Evolutionary conservation across 2,113 vertebrate species (phyloP).

Genomic region (Echinops telfairi): DNA sequence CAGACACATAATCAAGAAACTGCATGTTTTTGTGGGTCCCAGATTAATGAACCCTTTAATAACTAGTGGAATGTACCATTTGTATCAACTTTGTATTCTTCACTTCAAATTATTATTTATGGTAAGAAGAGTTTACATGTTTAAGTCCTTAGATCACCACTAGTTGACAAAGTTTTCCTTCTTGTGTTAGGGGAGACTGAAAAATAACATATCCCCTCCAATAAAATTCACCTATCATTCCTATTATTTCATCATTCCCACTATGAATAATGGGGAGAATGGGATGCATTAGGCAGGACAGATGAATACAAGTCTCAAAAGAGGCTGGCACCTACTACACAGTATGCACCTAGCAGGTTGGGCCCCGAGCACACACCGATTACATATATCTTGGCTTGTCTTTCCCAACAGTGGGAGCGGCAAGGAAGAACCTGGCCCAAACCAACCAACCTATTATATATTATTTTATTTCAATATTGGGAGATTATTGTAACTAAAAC

Average conservation of each 20-base stretch:
- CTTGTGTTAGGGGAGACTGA: not conserved
- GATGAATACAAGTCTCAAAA: not conserved
- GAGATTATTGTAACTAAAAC: constrained; percentile 4
- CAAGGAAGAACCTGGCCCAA: too few species aligned
- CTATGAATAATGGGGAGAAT: not conserved
- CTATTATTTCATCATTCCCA: not conserved
- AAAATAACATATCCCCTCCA: not conserved
- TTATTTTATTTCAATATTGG: not conserved
- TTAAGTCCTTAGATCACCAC: not conserved
- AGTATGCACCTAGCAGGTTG: not conserved
- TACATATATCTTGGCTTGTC: not conserved
- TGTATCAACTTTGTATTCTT: too few species aligned
- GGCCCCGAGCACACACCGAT: not conserved
- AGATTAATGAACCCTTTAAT: not conserved
- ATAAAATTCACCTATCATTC: too few species aligned
- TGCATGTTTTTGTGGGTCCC: not conserved
- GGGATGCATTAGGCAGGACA: not conserved
- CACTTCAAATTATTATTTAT: not conserved
- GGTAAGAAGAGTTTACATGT: not conserved
- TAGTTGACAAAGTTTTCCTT: not conserved
- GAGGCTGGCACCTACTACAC: not conserved
- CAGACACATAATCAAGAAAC: not conserved
- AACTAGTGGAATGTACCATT: not conserved
- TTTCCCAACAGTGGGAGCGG: not conserved
- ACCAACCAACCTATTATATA: too few species aligned